Evolutionary conservation across 2,888 invertebrate genomes (phyloP).

Genomic region (Deilephila elpenor): DNA sequence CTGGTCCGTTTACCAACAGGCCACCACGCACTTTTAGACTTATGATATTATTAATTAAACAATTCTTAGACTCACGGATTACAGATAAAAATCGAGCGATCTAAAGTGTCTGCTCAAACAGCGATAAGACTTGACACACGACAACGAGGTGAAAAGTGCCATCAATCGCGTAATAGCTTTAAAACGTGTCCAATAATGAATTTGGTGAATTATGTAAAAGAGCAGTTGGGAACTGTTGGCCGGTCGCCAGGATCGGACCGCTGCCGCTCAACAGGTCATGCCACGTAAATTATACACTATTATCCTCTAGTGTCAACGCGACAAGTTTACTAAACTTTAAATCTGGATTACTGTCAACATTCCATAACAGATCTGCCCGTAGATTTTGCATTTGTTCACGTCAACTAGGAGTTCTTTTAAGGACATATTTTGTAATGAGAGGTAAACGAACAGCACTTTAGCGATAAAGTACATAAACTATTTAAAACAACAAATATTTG

Average conservation of each 20-base stretch:
- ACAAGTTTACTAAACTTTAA: conserved; percentile 24
- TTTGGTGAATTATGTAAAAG: conserved; percentile 52
- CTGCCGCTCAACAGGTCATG: conserved; percentile 57
- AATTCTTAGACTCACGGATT: conserved; percentile 1
- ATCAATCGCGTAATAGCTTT: conserved; percentile 39
- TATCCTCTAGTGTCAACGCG: conserved; percentile 28
- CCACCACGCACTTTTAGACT: too few species aligned
- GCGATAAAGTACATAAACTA: too few species aligned
- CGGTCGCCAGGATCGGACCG: conserved; percentile 46
- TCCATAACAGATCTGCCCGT: not conserved
- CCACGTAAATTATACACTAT: conserved; percentile 39
- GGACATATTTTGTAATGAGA: too few species aligned
- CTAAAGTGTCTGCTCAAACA: conserved; percentile 19
- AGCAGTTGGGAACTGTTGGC: conserved; percentile 46
- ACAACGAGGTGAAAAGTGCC: conserved; percentile 29
- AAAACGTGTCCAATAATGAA: conserved; percentile 50
- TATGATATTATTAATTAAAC: not conserved
- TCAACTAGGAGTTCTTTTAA: too few species aligned
- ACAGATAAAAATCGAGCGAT: not conserved
- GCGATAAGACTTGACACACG: conserved; percentile 16
- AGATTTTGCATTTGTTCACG: too few species aligned
- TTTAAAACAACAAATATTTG: too few species aligned
- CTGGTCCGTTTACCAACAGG: too few species aligned
- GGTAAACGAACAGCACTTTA: too few species aligned
- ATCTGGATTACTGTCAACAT: not conserved